Base-by-base conservation (phyloP, 2,888 invertebrate genomes). In the Clanis bilineata region DNA sequence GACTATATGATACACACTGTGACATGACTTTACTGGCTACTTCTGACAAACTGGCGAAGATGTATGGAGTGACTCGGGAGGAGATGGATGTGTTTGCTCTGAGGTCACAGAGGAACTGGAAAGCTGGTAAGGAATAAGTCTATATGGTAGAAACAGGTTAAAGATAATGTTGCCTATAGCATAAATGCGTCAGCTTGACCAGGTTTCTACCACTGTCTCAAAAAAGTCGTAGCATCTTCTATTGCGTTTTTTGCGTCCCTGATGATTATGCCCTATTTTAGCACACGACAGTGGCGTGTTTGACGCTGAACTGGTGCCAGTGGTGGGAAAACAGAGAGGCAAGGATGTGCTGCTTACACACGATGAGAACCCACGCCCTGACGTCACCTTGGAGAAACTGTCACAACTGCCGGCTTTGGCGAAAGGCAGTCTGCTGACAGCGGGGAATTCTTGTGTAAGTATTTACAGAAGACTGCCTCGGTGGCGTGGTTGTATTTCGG, bases 51-150 rank as follows among this genome's bases (percentile, higher is more conserved):
- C 12, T 64, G 23, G 65, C 65, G 10, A 54, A 62, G 1, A 61
- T 51, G 62, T 64, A 28, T 22, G 56, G 45, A 3, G 5, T 64
- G 0, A 63, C 54, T 7, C 63, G 64, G 9, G 25, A 28, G 21
- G 63, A 63, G 1, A 39, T 47, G 10, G 67, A 68, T 56, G 61
- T 64, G 39, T 63, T 28, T 10, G 64, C 68, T 47, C n/a, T 68
- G 4, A 59, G 39, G 38, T 68, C 68, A 6, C 67, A 68, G 38
- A 59, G 41, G 28, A 66, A 21, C n/a, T 66, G 66, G 64, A 45
- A 45, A 45, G 54, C 32, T 25, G 68, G 67, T 67, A 9, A 62
- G 62, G n/a, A 10, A 10, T 36, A 9, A 6, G 10, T 36, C 9
- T n/a, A n/a, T n/a, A n/a, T n/a, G n/a, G n/a, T n/a, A n/a, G n/a